Evolutionary conservation across 1,140 invertebrate genomes (phyloP).

Genomic region (Coelopa frigida): DNA sequence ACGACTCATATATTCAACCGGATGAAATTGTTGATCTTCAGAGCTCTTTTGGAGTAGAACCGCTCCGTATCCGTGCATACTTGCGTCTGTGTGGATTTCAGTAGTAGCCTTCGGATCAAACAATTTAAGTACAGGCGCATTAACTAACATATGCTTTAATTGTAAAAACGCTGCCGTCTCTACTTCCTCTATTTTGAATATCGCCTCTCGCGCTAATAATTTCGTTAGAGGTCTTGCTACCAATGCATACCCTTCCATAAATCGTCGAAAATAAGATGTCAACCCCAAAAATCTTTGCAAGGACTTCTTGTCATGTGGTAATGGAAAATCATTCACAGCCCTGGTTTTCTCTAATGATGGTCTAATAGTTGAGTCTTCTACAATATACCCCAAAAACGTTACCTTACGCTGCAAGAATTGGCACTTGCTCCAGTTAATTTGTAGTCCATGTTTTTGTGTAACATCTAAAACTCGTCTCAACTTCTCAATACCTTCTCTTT

Average conservation of each 20-base stretch:
- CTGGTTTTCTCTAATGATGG: constrained; percentile 19
- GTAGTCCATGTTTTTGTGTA: too few relatives aligned
- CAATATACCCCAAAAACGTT: constrained; percentile 24
- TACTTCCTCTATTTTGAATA: constrained; percentile 5
- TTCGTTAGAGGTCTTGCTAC: constrained; percentile 7
- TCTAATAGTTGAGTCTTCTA: constrained; percentile 15
- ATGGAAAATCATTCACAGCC: background rate
- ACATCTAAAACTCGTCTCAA: too few relatives aligned
- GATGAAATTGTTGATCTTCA: constrained; percentile 10
- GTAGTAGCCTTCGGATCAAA: constrained; percentile 13
- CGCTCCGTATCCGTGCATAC: constrained; percentile 18
- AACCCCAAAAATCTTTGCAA: constrained; percentile 11
- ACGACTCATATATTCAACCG: constrained; percentile 23
- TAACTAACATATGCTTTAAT: constrained; percentile 16
- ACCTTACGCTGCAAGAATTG: constrained; percentile 14
- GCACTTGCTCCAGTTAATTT: too few relatives aligned
- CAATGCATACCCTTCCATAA: constrained; percentile 16
- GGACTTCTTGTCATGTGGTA: background rate
- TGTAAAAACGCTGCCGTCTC: constrained; percentile 12
- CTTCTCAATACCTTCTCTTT: too few relatives aligned
- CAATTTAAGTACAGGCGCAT: constrained; percentile 17
- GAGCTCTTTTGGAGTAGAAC: constrained; percentile 20
- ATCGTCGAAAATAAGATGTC: constrained; percentile 16
- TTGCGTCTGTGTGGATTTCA: constrained; percentile 26
- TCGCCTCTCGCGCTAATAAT: background rate